Percentiles rank a stretch among this genome's conserved stretches.
These are phyloP conservation scores for Drosophila buzzatii DNA, from an alignment of 2,888 invertebrate genomes.

Conservation along the genomic window DNA sequence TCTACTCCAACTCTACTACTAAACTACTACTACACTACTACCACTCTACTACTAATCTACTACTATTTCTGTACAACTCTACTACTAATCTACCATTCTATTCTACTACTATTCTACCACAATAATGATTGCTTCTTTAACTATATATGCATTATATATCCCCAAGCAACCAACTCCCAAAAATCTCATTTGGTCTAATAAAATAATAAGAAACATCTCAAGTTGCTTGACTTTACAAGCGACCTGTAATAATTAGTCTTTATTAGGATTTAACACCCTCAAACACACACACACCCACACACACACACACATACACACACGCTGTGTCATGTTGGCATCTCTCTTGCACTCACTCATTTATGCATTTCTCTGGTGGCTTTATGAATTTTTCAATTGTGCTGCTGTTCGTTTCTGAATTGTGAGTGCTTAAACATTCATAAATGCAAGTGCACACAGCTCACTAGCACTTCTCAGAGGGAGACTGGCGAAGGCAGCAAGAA, in stretches of 20 bases:
- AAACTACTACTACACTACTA: too few relatives aligned
- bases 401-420: conserved; percentile 46
- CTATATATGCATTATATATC: neutral
- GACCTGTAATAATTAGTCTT: conserved; percentile 68
- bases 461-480: conserved; percentile 34
- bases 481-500: neutral
- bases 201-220: neutral
- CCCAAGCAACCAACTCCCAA: neutral
- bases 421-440: conserved; percentile 77
- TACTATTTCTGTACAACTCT: too few relatives aligned
- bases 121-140: too few relatives aligned
- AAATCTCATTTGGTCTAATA: neutral
- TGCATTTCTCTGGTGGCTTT: conserved; percentile 61
- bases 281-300: conserved; percentile 14
- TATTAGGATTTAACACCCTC: conserved; percentile 54
- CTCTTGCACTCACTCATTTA: conserved; percentile 35
- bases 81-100: too few relatives aligned
- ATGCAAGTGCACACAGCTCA: conserved; percentile 74
- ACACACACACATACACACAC: conserved; percentile 7
- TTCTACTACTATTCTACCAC: too few relatives aligned
- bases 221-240: conserved; percentile 8
- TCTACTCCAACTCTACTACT: too few relatives aligned
- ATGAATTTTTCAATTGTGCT: conserved; percentile 77
- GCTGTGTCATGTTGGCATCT: conserved; percentile 16
- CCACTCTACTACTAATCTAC: too few relatives aligned